phyloP scores from a whole-genome alignment of 1,140 invertebrate genomes.

The Habropoda laboriosa region DNA sequence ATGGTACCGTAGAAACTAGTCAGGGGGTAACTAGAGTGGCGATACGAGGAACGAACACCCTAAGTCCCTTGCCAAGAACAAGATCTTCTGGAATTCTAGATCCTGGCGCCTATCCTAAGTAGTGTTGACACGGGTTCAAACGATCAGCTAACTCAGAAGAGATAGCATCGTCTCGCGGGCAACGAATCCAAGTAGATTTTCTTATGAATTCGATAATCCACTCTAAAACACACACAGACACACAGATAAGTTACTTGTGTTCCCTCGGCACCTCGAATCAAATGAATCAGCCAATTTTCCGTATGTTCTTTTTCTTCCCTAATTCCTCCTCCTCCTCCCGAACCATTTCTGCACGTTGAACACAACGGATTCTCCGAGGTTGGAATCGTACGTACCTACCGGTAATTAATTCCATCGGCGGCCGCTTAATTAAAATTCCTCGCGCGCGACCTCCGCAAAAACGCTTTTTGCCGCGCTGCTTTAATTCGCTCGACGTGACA shows the following conservation, averaged over 20 bases:
- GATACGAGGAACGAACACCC: too few relatives aligned
- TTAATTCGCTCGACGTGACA: not conserved
- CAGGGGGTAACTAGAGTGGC: not conserved
- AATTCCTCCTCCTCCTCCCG: not conserved
- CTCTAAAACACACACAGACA: not conserved
- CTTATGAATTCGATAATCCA: too few relatives aligned
- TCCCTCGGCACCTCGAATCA: not conserved
- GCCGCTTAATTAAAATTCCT: slow-evolving; percentile 32
- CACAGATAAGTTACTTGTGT: not conserved
- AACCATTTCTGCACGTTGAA: too few relatives aligned
- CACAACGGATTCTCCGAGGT: not conserved
- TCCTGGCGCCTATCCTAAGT: not conserved
- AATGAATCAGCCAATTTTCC: not conserved
- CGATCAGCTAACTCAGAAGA: not conserved
- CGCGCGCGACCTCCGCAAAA: not conserved
- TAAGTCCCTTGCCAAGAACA: not conserved
- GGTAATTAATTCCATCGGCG: slow-evolving; percentile 7
- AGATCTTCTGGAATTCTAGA: slow-evolving; percentile 4
- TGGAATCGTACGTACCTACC: not conserved
- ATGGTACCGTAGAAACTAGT: not conserved
- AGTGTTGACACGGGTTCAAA: not conserved
- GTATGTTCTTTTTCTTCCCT: not conserved
- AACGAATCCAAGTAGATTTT: not conserved
- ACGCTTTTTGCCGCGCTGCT: not conserved
- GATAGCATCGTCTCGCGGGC: not conserved